phyloP scores from a whole-genome alignment of 2,888 invertebrate genomes.

The Drosophila stalkeri region DNA sequence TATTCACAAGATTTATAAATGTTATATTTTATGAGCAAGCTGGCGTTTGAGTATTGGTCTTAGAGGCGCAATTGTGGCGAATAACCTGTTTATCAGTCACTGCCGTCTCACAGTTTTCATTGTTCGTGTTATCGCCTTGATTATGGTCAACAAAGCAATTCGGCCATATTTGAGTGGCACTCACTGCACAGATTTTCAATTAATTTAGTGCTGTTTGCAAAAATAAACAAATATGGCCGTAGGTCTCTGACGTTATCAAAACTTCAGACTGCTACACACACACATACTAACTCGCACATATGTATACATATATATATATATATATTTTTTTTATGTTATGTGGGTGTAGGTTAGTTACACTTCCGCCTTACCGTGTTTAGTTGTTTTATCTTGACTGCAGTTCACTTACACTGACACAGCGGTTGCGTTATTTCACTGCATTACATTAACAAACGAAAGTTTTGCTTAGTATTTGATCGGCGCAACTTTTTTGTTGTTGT shows the following conservation, averaged over 20 bases:
- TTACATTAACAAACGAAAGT: slow-evolving; percentile 1
- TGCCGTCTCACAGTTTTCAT: neutral
- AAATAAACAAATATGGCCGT: slow-evolving; percentile 62
- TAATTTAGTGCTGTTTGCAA: slow-evolving; percentile 61
- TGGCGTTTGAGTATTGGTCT: neutral
- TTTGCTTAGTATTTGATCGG: slow-evolving; percentile 13
- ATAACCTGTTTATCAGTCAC: slow-evolving; percentile 43
- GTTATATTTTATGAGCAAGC: slow-evolving; percentile 10
- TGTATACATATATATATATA: neutral
- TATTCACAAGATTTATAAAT: slow-evolving; percentile 16
- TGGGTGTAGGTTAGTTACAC: slow-evolving; percentile 61
- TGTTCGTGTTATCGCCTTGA: slow-evolving; percentile 41
- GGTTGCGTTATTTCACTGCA: slow-evolving; percentile 19
- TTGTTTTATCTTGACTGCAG: slow-evolving; percentile 20
- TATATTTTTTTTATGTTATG: slow-evolving; percentile 5
- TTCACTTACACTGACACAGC: slow-evolving; percentile 1
- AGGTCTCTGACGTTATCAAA: slow-evolving; percentile 15
- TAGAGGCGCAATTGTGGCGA: slow-evolving; percentile 30
- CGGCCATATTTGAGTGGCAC: slow-evolving; percentile 33
- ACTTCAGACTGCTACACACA: slow-evolving; percentile 3
- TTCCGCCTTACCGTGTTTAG: slow-evolving; percentile 49
- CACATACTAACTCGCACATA: neutral
- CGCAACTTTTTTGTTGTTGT: slow-evolving; percentile 10
- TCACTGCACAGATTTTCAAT: slow-evolving; percentile 39
- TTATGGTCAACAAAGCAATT: slow-evolving; percentile 37